Evolutionary conservation across 2,797 vertebrate genomes (phyloP), one percentile per base, ranked within the genome.

Genomic region (Poeciliopsis presidionis): DNA sequence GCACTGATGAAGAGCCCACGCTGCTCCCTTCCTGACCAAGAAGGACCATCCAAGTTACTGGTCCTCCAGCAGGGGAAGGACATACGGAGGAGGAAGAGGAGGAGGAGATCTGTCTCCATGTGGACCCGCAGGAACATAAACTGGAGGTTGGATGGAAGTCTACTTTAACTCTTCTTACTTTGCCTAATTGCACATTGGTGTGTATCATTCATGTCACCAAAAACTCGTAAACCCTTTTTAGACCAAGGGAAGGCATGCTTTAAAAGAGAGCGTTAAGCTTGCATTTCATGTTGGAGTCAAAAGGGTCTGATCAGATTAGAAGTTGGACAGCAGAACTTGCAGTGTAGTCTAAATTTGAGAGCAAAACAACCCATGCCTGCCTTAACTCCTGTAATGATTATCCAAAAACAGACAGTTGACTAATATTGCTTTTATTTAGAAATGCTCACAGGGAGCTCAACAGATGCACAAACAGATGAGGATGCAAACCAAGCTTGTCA

Each of bases 11-110:
- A 74, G 3, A 90, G 75, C 14, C 95, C 93, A 3, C 95, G 96
- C 33, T 96, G 96, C 83, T 96, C 95, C 2, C 86, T 96, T 25
- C 95, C 96, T 0, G 96, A 96, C 73, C 87, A 91, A 73, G 87
- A 77, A 8, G 84, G 81, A 72, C 11, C 59, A 2, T 61, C 77
- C 20, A 74, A 25, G 45, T 25, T 59, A 20, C 16, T 7, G 0
- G 45, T 61, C 46, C 69, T 6, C 28, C 80, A 71, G 73, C 84
- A 90, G 33, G 74, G 76, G 30, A 87, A 65, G n/a, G 75, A 78
- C 59, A 88, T 74, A 74, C 91, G 82, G 22, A 91, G 90, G 76
- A 92, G 81, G 9, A 43, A 9, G 5, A 47, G 46, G 16, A 47
- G 46, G 65, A 92, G 85, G 30, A 91, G 89, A 30, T 86, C 87